Evolutionary conservation across 2,888 invertebrate genomes (phyloP), one percentile per base, ranked within the genome.

Genomic region (Drosophila siamana): DNA sequence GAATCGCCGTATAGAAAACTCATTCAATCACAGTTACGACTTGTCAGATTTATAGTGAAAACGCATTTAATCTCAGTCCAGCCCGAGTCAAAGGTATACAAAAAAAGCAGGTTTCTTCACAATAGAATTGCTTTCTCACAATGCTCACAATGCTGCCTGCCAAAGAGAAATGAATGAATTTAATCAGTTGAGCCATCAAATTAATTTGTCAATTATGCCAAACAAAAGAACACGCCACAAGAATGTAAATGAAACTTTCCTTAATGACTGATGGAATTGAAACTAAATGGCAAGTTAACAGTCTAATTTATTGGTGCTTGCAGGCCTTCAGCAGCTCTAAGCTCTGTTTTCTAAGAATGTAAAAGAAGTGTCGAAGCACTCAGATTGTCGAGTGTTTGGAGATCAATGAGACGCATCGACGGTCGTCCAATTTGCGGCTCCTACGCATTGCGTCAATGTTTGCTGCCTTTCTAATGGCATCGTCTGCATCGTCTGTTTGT

Each of bases 381-480:
- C n/a, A n/a, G n/a, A n/a, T n/a, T n/a, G n/a, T n/a, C n/a, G n/a
- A n/a, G n/a, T n/a, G n/a, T 24, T 24, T 24, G 9, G 11, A 24
- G 15, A 15, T 36, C 38, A 57, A 28, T 47, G 46, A 36, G 38
- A 24, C 13, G 13, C 24, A 8, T 28, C 40, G 24, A 8, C 28
- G 2, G 9, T 2, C 11, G 15, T 24, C 2, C 40, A 26, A 28
- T 16, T 40, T 26, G 5, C 15, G 9, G 47, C 38, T 38, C 40
- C 57, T 57, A 57, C 57, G 50, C 52, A 54, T 33, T 43, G 41
- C 33, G 24, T 7, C 46, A 61, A 41, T 47, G 30, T 54, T 54
- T 54, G 22, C 1, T 33, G 43, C 43, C 52, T 60, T 46, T 44
- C 36, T n/a, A 30, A 30, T 22, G 28, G 16, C 36, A 36, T 13